Evolutionary conservation across 1,140 invertebrate genomes (phyloP), one percentile per base, ranked within the genome.

Genomic region (Potamilus streckersoni): DNA sequence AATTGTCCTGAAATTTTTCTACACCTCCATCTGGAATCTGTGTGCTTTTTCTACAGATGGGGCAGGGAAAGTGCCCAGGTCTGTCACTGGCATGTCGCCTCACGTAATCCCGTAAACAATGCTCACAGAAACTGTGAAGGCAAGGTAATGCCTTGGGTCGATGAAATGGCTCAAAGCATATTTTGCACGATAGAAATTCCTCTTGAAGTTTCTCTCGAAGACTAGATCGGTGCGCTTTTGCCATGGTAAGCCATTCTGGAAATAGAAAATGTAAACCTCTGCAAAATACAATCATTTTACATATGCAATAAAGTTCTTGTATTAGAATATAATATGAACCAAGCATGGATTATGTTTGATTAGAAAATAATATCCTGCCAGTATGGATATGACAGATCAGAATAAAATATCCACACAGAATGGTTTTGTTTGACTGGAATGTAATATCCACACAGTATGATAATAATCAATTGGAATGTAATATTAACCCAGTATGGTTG

Each of bases 91-190:
- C 83, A 59, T 85, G 83, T 14, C 85, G 79, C 27, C 85, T 82
- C 14, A 86, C 85, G 83, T 88, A 86, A 69, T 85, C 87, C 70
- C 91, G 90, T 27, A 94, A 90, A 79, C 96, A 98, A 70, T 93
- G 91, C 90, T 97, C 95, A 91, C 96, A 98, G 90, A 96, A 97
- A 5, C 95, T 95, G 31, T 98, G 96, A 80, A 98, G 93, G 89
- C 97, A 98, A 80, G 95, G 94, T 79, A 98, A 92, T 65, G 97
- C 93, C 80, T 96, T 93, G 61, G 96, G 88, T 94, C 80, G 80
- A 38, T 81, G 79, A 67, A 86, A 85, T 2, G 86, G 84, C 66
- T 89, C 87, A 31, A 89, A 78, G 74, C 88, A 89, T 59, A 89
- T 89, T 73, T 89, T 89, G 74, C 88, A 89, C 15, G 84, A 85